Base-by-base conservation (phyloP, 2,113 vertebrate genomes). In the Cephalopterus ornatus region DNA sequence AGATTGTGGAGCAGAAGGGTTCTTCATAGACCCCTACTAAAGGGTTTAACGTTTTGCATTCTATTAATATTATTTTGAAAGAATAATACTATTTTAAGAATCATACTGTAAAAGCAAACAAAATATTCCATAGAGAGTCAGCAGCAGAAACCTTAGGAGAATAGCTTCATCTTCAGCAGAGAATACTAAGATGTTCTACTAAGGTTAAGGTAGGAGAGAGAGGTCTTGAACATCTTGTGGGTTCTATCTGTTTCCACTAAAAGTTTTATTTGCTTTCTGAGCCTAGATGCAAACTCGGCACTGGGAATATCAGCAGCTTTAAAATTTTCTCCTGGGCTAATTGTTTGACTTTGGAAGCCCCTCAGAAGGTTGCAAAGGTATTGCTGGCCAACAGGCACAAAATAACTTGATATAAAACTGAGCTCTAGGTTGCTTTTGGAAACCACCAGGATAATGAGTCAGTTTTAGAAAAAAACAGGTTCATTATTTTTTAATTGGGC, bases 401-500 rank as follows among this genome's bases (percentile, higher is more conserved):
- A 93, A 83, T 95, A 93, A 91, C 94, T 93, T 95, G 75, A 77
- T 93, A 33, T 28, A 92, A 87, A 72, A 71, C 70, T 56, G 23
- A 92, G 42, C 53, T 92, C 49, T 85, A 73, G 84, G 50, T 65
- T 95, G 78, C 81, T 92, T 35, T 86, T 94, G 73, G 76, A 96
- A 95, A 89, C 75, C 47, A 92, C 58, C 35, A 84, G 46, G 70
- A 88, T 96, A 97, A 96, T 96, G 95, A 97, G 77, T 96, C 44
- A 15, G 22, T 85, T 95, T 95, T 50, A 90, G 56, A 41, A 88
- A 92, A 81, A 91, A 92, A 89, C 28, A 79, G 47, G 53, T 92
- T 97, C 92, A 93, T 97, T 97, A 96, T 95, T 97, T 97, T 97
- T 97, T 96, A 97, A 97, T 96, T 97, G 92, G 84, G n/a, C 47